Evolutionary conservation across 2,888 invertebrate genomes (phyloP).

Genomic region (Gymnocheta viridis): DNA sequence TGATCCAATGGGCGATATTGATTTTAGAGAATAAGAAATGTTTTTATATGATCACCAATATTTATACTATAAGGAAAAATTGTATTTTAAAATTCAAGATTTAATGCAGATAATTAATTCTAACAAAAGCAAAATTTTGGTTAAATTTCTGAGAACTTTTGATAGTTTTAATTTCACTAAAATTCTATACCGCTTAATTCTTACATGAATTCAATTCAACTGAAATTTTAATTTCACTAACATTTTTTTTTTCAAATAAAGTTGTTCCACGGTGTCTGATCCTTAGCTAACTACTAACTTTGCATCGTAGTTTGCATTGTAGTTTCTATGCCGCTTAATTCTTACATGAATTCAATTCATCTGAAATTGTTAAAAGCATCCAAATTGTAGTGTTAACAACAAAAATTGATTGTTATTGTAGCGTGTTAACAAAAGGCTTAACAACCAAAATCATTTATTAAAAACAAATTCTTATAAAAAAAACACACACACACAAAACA

Average conservation of each 20-base stretch:
- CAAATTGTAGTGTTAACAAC: constrained; percentile 39
- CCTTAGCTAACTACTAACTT: background rate
- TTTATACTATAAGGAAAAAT: no score
- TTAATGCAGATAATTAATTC: no score
- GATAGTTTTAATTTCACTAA: no score
- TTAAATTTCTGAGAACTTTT: no score
- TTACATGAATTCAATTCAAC: constrained; percentile 1
- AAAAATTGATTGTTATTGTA: constrained; percentile 44
- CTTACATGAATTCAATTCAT: background rate
- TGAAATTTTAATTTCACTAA: no score
- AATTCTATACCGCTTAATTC: background rate
- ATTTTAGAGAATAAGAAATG: no score
- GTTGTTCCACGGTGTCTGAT: background rate
- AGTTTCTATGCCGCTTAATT: background rate
- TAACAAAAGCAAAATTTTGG: no score
- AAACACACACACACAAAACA: background rate
- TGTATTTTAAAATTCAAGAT: no score
- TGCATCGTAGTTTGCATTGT: background rate
- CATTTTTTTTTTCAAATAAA: no score
- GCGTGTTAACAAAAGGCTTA: constrained; percentile 46
- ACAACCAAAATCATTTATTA: constrained; percentile 35
- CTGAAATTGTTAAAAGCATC: constrained; percentile 22
- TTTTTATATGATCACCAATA: no score
- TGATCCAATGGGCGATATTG: no score
- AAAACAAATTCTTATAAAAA: background rate